Conservation (phyloP, 1,140 invertebrate species). For the Maconellicoccus hirsutus region DNA sequence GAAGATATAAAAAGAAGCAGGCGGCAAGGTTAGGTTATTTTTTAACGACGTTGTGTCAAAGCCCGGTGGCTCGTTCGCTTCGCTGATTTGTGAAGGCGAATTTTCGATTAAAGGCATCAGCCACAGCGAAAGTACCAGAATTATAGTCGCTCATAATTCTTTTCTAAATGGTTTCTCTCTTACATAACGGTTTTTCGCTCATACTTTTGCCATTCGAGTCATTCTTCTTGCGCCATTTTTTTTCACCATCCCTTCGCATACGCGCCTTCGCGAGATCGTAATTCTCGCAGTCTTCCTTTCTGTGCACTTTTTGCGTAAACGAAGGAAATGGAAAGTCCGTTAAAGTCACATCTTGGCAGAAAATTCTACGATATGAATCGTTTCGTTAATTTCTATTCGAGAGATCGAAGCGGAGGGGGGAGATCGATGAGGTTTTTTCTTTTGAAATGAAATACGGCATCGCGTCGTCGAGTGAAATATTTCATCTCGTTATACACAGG, state of each 20-base stretch:
- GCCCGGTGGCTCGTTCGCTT: constrained; percentile 21
- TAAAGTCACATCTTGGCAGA: constrained; percentile 14
- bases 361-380: constrained; percentile 10
- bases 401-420: no score
- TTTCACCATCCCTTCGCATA: not conserved
- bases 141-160: constrained; percentile 21
- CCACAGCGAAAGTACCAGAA: constrained; percentile 19
- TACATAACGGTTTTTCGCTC: constrained; percentile 22
- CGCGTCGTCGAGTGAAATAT: no score
- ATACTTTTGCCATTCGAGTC: constrained; percentile 17
- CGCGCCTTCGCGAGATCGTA: not conserved
- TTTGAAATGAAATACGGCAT: no score
- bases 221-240: constrained; percentile 13
- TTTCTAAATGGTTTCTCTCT: constrained; percentile 20
- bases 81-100: constrained; percentile 21
- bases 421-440: no score
- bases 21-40: constrained; percentile 21
- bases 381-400: constrained; percentile 7
- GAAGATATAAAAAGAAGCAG: constrained; percentile 21
- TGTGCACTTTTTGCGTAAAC: not conserved
- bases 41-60: constrained; percentile 22
- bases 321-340: constrained; percentile 16
- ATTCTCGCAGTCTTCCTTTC: not conserved
- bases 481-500: no score
- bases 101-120: constrained; percentile 22